Conservation (phyloP, 2,113 vertebrate genomes). For the Mesitornis unicolor region DNA sequence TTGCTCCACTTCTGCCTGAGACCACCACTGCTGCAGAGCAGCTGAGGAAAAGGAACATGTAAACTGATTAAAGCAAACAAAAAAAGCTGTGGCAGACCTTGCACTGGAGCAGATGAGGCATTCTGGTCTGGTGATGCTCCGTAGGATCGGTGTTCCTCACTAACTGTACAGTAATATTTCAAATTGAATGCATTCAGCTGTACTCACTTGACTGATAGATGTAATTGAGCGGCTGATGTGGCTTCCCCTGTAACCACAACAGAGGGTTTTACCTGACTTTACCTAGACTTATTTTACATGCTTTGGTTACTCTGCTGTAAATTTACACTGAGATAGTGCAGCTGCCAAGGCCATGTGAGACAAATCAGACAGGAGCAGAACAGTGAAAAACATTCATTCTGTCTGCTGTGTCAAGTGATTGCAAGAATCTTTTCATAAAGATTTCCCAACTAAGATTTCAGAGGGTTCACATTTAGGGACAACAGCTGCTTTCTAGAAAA, state of each 20-base stretch:
- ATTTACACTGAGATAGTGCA: neutral
- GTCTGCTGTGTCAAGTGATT: neutral
- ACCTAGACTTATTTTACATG: neutral
- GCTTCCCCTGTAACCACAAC: neutral
- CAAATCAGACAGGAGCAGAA: neutral
- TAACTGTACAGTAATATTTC: accelerated
- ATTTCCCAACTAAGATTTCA: neutral
- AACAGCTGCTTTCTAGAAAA: neutral
- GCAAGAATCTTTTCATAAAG: neutral
- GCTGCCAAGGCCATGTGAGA: neutral
- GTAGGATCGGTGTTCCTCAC: accelerated
- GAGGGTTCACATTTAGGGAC: neutral
- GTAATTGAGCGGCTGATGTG: accelerated
- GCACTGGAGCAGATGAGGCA: neutral
- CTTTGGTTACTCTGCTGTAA: neutral
- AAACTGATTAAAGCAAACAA: neutral
- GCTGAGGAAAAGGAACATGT: neutral
- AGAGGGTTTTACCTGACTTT: neutral
- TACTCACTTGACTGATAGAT: neutral
- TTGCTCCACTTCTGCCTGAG: neutral
- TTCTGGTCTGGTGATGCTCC: neutral
- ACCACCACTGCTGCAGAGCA: neutral
- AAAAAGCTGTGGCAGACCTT: neutral
- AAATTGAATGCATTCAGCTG: neutral
- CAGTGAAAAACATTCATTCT: accelerated